Evolutionary conservation across 2,113 vertebrate genomes (phyloP), one percentile per base, ranked within the genome.

Genomic region (Pontoporia blainvillei): DNA sequence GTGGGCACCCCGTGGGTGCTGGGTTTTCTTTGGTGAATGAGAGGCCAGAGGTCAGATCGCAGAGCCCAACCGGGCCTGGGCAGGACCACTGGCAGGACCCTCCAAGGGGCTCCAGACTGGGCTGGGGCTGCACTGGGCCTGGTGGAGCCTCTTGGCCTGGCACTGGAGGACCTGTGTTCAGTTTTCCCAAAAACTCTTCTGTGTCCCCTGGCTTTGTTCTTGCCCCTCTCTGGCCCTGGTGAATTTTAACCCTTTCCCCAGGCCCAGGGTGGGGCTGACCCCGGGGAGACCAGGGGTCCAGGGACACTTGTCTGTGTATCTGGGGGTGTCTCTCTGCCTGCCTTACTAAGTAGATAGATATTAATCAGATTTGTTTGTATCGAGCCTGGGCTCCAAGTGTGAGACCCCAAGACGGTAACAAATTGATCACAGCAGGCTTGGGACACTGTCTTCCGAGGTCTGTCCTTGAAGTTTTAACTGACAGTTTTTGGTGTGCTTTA

Each of bases 401-500:
- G 39, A 97, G 59, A 59, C 94, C 79, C 49, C 23, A 34, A 57
- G 49, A 86, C 49, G 36, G 39, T 64, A 64, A 86, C 52, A 62
- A 44, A 69, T 66, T n/a, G 52, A 81, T 64, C 89, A 41, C 64
- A 84, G 73, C 83, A 79, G 17, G 20, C 67, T 90, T 62, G 66
- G 90, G 91, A 92, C 52, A 29, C 69, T 4, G 0, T 46, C 69
- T 96, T 83, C 93, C 17, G 1, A 91, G 67, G 62, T 92, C 81
- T 94, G 66, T 59, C 89, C 34, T 79, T 91, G 15, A 17, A 66
- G 62, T 89, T 97, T 83, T 96, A 89, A 96, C 57, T 52, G 93
- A 61, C 89, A 34, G 69, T 21, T 44, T 90, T 72, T 31, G 54
- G 61, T 41, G 79, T n/a, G 17, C 82, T 95, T 95, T 73, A 39